Base-by-base conservation (phyloP, 1,140 invertebrate species). In the Whitmania pigra region DNA sequence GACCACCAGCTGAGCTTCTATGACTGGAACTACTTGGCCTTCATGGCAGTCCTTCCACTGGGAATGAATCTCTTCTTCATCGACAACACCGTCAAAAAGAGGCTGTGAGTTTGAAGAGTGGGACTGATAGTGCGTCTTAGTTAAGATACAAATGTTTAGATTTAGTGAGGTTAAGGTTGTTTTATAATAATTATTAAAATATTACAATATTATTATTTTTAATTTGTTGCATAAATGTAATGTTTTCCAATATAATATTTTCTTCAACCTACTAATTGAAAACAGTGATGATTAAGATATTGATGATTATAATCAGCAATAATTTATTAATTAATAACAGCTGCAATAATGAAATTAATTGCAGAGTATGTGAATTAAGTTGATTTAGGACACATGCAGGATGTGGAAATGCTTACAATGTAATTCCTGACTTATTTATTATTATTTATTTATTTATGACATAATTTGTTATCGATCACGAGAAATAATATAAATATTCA, bases 11-110 rank as follows among this genome's bases (percentile, higher is more conserved):
- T 91, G 0, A 83, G 86, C 43, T 85, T 93, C n/a, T 96, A 97
- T 78, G 93, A 96, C 78, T 94, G 91, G 89, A 85, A 95, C 0
- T 97, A 94, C 82, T 84, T 97, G 20, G 90, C 91, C 2, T 97
- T 96, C 77, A 94, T 96, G 90, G 90, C 88, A 0, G 78, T 94
- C 11, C 76, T 93, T 54, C 88, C 91, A 0, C 80, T 95, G 17
- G 87, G 93, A 43, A 82, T 95, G 72, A 92, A 97, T 81, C 92
- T 90, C 86, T 91, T 91, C 77, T 93, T 90, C 78, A 95, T 95
- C 66, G 93, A 95, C 75, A 79, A 87, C 86, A 87, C 89, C 25
- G 86, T 89, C 53, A 88, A 89, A 79, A 85, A 89, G 77, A 88
- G 85, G 88, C 89, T 67, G 43, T 66, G 57, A 63, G 29, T 63